Conservation (phyloP, 2,797 vertebrate genomes). For the Eutrigla gurnardus region DNA sequence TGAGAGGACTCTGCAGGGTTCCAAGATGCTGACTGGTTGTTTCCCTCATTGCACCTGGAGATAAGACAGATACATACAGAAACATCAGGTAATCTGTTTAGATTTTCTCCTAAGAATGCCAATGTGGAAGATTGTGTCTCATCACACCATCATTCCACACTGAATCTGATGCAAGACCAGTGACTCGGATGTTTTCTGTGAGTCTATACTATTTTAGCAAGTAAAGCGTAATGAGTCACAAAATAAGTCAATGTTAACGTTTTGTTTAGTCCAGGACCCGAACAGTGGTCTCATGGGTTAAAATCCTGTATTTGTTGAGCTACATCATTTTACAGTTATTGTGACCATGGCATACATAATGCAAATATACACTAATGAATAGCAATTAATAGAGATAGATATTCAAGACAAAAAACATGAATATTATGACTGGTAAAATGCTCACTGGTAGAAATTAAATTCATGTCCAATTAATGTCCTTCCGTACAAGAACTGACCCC, state of each 20-base stretch:
- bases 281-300: no score
- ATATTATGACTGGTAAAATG: slow-evolving; percentile 1
- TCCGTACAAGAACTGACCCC: not conserved
- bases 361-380: slow-evolving; percentile 4
- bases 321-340: not conserved
- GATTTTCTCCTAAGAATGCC: not conserved
- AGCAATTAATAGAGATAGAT: not conserved
- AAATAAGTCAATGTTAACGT: no score
- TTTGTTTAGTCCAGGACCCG: no score
- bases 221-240: no score
- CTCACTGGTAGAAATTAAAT: slow-evolving; percentile 18
- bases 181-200: not conserved
- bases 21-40: slow-evolving; percentile 89
- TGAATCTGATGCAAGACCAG: slow-evolving; percentile 3
- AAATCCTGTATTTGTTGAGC: no score
- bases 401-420: not conserved
- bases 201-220: no score
- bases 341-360: not conserved
- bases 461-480: slow-evolving; percentile 29
- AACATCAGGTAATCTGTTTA: slow-evolving; percentile 17
- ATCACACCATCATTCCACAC: slow-evolving; percentile 9
- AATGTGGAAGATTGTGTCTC: not conserved
- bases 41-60: slow-evolving; percentile 88
- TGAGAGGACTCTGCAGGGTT: slow-evolving; percentile 85
- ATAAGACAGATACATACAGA: slow-evolving; percentile 43